Base-by-base conservation (phyloP, 2,888 invertebrate genomes). In the Artemia sp. region DNA sequence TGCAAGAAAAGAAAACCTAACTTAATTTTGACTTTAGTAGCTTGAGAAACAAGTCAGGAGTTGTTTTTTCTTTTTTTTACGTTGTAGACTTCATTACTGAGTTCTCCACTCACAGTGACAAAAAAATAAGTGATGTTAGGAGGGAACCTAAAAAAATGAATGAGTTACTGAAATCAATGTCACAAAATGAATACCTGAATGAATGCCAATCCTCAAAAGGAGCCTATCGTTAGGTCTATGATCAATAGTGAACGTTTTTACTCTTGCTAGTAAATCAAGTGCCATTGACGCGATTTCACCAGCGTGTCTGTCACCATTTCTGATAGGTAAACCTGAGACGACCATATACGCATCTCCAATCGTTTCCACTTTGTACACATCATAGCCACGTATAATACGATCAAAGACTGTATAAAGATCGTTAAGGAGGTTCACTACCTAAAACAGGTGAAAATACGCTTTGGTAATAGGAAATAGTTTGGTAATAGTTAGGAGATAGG, bases 331-430 rank as follows among this genome's bases (percentile, higher is more conserved):
- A 53, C 92, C 92, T 51, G 92, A 92, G 72, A 91, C 86, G 78
- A 86, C 86, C 85, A 86, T 86, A 76, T 86, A 86, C 4, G 86
- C 86, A 76, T 90, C 90, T 51, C 93, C 93, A 72, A 93, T 93
- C 66, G 92, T 93, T 81, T 93, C 92, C 72, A 96, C 96, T 81
- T 97, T 97, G 79, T 97, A 97, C 67, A 97, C 97, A 78, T 96
- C 94, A 78, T 94, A 97, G 75, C 92, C 91, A 79, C 91, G 88
- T 75, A 96, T 95, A 76, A 96, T 93, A 75, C 89, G 85, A 81
- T 97, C 96, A 79, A 97, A 97, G 73, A 93, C 85, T 68, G 96
- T 96, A 81, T 97, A 97, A 77, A 97, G 84, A 81, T 96, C 95
- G 81, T 97, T 97, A 73, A 97, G 84, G 80, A 97, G 94, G 79